Conservation (phyloP, 2,113 vertebrate genomes). For the Mormyrus iriodes region DNA sequence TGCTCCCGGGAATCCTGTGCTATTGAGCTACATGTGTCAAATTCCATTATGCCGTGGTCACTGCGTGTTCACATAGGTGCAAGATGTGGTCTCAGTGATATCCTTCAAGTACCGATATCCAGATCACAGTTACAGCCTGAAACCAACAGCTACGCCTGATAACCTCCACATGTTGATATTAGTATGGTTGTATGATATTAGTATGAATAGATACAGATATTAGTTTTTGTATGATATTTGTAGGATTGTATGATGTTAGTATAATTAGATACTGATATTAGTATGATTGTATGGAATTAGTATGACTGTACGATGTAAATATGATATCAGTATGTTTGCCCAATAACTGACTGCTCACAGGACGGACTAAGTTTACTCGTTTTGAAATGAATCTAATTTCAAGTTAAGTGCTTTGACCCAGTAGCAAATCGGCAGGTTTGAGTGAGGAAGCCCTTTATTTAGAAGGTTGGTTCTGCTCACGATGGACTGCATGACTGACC, state of each 20-base stretch:
- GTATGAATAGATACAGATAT: background rate
- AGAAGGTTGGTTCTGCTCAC: background rate
- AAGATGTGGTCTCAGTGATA: background rate
- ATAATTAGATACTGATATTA: background rate
- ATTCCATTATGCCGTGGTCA: conserved; percentile 5
- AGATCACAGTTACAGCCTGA: background rate
- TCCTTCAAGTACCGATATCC: background rate
- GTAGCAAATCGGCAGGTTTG: background rate
- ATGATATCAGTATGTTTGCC: background rate
- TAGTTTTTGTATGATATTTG: background rate
- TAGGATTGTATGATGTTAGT: background rate
- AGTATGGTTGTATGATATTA: background rate
- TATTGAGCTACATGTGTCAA: conserved; percentile 16
- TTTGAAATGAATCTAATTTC: background rate
- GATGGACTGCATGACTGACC: background rate
- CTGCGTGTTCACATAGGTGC: background rate
- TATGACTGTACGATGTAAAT: too few relatives aligned
- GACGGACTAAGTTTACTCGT: background rate
- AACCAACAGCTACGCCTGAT: background rate
- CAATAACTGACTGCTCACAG: background rate
- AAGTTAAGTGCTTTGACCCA: background rate
- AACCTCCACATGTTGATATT: background rate
- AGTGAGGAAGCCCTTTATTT: background rate
- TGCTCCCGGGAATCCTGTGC: background rate
- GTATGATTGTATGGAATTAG: background rate